phyloP scores from a whole-genome alignment of 2,113 vertebrate genomes.

The Athene noctua region DNA sequence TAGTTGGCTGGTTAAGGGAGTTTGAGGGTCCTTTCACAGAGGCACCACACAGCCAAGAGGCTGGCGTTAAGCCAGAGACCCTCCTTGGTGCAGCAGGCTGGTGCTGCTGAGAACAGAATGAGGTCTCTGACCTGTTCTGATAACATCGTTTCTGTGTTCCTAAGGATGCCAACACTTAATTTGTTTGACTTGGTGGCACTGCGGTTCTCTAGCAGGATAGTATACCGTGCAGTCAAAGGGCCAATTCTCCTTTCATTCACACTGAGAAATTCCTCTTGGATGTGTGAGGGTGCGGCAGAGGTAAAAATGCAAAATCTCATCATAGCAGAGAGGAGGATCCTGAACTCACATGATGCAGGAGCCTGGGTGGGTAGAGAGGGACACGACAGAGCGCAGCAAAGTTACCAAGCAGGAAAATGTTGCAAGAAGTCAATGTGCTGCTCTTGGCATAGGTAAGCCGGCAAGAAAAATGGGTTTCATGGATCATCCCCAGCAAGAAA shows the following conservation, averaged over 20 bases:
- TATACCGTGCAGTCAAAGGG: not conserved
- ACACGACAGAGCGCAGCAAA: not conserved
- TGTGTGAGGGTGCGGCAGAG: not conserved
- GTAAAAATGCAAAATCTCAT: not conserved
- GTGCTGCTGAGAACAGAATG: not conserved
- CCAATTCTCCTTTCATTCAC: not conserved
- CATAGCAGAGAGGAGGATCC: not conserved
- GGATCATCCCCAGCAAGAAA: not conserved
- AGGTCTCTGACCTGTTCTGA: not conserved
- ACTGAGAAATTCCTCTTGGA: not conserved
- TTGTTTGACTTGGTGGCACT: not conserved
- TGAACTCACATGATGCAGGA: not conserved
- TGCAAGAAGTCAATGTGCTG: not conserved
- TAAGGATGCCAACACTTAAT: not conserved
- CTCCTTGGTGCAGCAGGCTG: not conserved
- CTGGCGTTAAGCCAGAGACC: rapidly evolving
- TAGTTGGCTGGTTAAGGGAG: not conserved
- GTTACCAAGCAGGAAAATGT: not conserved
- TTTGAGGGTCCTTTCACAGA: not conserved
- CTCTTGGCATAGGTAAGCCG: not conserved
- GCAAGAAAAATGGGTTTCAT: not conserved
- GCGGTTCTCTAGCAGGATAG: not conserved
- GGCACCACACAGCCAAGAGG: not conserved
- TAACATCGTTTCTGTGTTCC: not conserved
- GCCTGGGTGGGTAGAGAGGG: not conserved